Evolutionary conservation across 2,888 invertebrate species (phyloP).

Genomic region (Tetrapedia diversipes): DNA sequence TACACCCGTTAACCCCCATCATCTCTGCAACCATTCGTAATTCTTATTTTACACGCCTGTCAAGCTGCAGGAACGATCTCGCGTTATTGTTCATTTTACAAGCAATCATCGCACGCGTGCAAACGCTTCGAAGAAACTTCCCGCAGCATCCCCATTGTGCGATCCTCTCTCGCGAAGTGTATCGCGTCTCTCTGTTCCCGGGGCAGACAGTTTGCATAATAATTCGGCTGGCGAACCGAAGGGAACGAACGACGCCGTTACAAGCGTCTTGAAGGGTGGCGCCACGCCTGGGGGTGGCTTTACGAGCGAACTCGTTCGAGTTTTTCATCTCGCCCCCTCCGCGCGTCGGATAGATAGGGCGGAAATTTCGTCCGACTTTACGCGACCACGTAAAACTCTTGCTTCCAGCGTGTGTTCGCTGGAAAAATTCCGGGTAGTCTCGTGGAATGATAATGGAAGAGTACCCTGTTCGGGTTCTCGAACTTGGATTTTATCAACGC

Average conservation of each 20-base stretch:
- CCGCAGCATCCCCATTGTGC: slow-evolving; percentile 23
- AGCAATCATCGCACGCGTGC: background rate
- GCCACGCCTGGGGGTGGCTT: slow-evolving; percentile 43
- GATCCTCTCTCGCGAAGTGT: slow-evolving; percentile 28
- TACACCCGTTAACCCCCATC: too few relatives aligned
- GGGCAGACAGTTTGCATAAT: slow-evolving; percentile 60
- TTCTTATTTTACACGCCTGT: background rate
- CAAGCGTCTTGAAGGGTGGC: slow-evolving; percentile 20
- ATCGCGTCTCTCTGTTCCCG: slow-evolving; percentile 31
- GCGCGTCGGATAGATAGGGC: slow-evolving; percentile 33
- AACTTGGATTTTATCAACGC: background rate
- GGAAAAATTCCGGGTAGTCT: background rate
- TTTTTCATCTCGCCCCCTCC: slow-evolving; percentile 64
- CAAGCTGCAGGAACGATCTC: background rate
- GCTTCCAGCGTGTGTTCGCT: background rate
- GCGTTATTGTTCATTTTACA: background rate
- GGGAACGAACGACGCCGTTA: slow-evolving; percentile 26
- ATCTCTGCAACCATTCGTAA: too few relatives aligned
- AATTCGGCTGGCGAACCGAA: slow-evolving; percentile 48
- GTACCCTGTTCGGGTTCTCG: background rate
- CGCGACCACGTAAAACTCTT: background rate
- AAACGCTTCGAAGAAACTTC: slow-evolving; percentile 7
- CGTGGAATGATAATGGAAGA: background rate
- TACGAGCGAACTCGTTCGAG: slow-evolving; percentile 57
- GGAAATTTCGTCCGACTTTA: slow-evolving; percentile 30